These are phyloP conservation scores for Heliconius ismenius DNA, from an alignment of 2,888 invertebrate genomes.

Conservation along the genomic window DNA sequence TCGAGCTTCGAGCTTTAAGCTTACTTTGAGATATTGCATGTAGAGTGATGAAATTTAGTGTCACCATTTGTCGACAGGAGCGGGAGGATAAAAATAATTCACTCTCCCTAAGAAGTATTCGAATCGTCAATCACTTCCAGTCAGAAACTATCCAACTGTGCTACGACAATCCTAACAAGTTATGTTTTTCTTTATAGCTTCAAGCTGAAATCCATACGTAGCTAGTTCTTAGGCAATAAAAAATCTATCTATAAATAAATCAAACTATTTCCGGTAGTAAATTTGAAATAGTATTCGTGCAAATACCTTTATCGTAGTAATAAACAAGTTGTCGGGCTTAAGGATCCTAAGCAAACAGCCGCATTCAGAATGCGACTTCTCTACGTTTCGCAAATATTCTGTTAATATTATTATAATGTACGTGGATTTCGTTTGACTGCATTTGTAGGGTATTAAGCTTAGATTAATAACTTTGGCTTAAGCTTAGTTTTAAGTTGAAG, in stretches of 20 bases:
- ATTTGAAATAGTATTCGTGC: conserved; percentile 4
- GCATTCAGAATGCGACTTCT: conserved; percentile 10
- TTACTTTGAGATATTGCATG: too few species aligned
- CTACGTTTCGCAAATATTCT: conserved; percentile 13
- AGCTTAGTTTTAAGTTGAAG: background rate
- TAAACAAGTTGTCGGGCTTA: conserved; percentile 16
- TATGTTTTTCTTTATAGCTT: too few species aligned
- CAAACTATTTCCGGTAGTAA: background rate
- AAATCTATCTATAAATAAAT: background rate
- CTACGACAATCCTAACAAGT: too few species aligned
- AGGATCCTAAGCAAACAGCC: conserved; percentile 18
- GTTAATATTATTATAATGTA: conserved; percentile 21
- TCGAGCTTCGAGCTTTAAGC: too few species aligned
- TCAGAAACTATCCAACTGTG: too few species aligned
- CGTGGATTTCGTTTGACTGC: background rate
- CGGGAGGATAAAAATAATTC: too few species aligned
- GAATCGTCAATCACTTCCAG: too few species aligned
- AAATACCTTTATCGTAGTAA: conserved; percentile 10
- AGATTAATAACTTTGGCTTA: background rate
- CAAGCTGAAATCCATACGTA: too few species aligned
- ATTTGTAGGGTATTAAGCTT: background rate
- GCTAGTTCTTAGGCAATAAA: too few species aligned
- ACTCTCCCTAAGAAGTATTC: too few species aligned
- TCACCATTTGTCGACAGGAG: too few species aligned
- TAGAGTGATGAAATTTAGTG: too few species aligned